Base-by-base conservation (phyloP, 37 sponge, comb jelly and placozoan genomes). In the Hormiphora californensis region DNA sequence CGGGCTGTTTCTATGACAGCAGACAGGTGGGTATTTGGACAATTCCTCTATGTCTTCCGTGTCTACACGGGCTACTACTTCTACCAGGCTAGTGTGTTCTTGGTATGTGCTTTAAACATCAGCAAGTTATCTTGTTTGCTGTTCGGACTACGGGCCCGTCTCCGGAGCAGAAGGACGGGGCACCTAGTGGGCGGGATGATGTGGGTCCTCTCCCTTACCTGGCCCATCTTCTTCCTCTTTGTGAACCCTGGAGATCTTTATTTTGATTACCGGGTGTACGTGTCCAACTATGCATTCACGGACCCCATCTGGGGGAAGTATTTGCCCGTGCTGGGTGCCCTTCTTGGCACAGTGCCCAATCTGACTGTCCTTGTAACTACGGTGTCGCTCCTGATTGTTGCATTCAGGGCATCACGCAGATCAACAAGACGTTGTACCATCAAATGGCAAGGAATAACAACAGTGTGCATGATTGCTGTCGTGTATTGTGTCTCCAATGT, bases 381-480 rank as follows among this genome's bases (percentile, higher is more conserved):
- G 15, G 15, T 49, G 15, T 9, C 15, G 12, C 53, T 49, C 53
- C 53, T 49, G 53, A 15, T 49, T 17, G 12, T 49, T 9, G 53
- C 53, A 49, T 17, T 9, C 46, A 73, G 81, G 27, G 46, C 81
- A 30, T 73, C 81, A 22, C 40, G 4, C 46, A 73, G 81, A 33
- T 73, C 81, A n/a, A 36, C 81, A 15, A 15, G 15, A 9, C 53
- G 53, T 17, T n/a, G n/a, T n/a, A n/a, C n/a, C n/a, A 9, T 49
- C 9, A 9, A 49, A 15, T 17, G 53, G 15, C 53, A 17, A 17
- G 53, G 53, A 9, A 49, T 49, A 49, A 15, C 15, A 9, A 49
- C 53, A 17, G 53, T 49, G 12, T 17, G 9, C 53, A 9, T 49
- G 12, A 49, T 49, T 17, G 53, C 53, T 49, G 15, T 49, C 9